Evolutionary conservation across 2,888 invertebrate species (phyloP), one percentile per base, ranked within the genome.

Genomic region (Nomada ruficornis): DNA sequence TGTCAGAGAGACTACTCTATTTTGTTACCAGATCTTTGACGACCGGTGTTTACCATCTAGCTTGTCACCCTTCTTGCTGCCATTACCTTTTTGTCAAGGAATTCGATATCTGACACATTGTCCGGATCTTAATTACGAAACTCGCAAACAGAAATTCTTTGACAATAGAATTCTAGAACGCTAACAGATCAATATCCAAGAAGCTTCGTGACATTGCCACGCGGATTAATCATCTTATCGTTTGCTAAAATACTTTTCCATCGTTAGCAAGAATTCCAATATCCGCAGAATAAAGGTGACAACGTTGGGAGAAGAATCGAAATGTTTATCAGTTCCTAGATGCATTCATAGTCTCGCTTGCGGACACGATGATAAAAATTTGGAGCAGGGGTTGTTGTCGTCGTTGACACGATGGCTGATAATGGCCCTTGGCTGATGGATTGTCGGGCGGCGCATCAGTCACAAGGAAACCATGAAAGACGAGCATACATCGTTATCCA

Each of bases 391-490:
- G 74, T 62, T 76, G 78, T 71, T 83, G 83, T 67, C 73, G 64
- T 44, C 23, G 74, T 73, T 79, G 79, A 84, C 71, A 75, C 68
- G 80, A 76, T 70, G 63, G 78, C 74, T 65, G 84, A 85, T 85
- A 85, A 85, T 78, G 80, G 76, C 70, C 63, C 67, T 55, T n/a
- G 65, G 65, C 64, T 80, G 81, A 84, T 79, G 71, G 77, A 77
- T 69, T 65, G 78, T 73, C 63, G 80, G 59, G 36, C 42, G 55
- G 36, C 72, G 74, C 71, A 72, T 81, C 77, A 63, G 63, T 67
- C 78, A 75, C 63, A 57, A 67, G 57, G 54, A 62, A 64, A 52
- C 57, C 63, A 50, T 76, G 73, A 68, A 80, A 69, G 55, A 47
- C 70, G 68, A 72, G 67, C 68, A 64, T 77, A 71, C 62, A 54